Evolutionary conservation across 2,888 invertebrate genomes (phyloP), one percentile per base, ranked within the genome.

Genomic region (Cephus nigrinus): DNA sequence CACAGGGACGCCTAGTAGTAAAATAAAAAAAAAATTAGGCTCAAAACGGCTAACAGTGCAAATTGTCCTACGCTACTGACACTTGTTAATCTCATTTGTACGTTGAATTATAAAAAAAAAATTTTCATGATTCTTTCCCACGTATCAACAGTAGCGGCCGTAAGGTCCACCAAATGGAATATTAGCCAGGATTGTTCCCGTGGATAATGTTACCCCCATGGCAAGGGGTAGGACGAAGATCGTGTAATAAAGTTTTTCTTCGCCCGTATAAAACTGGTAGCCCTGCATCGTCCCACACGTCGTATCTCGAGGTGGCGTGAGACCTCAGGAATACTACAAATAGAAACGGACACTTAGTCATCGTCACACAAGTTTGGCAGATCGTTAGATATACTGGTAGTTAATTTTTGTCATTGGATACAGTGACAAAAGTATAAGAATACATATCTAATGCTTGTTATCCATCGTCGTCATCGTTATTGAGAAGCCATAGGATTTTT

Each of bases 181-280:
- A 55, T 55, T 55, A 55, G 55, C 55, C 55, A 23, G 55, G 71
- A 71, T 71, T 33, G 71, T 71, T 71, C 71, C 71, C 71, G 71
- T 71, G 74, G 35, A 34, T 34, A 12, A 33, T 11, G 35, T 30
- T 40, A 74, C 74, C 74, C 74, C 33, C 74, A 74, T 74, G 30
- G 74, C 32, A 71, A 35, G 12, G 74, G 74, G 74, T 32, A 35
- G 30, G 35, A 23, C 30, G 35, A 74, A 35, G 35, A 76, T 79
- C 80, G 78, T 75, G 78, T 75, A 80, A 82, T 82, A 81, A 80
- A 82, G 69, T 69, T 80, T 73, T 74, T 30, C 75, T 76, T 74
- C 80, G 79, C 81, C 80, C 81, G 77, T 77, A 81, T 82, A 75
- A 74, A 55, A 55, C 1, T 23, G 55, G 74, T 34, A 34, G 33